Evolutionary conservation across 2,113 vertebrate genomes (phyloP), one percentile per base, ranked within the genome.

Genomic region (Lasiurus cinereus): DNA sequence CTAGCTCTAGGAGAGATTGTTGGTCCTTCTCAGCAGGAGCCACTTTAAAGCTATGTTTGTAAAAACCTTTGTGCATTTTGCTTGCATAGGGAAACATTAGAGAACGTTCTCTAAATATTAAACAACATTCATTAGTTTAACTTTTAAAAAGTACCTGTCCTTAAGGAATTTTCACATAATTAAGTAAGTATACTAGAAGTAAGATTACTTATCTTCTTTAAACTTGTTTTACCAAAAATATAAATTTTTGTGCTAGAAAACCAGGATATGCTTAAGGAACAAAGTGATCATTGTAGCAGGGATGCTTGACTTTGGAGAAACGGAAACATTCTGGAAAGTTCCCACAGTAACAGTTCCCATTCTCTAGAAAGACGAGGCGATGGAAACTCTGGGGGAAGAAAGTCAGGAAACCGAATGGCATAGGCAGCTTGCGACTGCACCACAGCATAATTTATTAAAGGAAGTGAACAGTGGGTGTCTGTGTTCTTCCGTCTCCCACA

Each of bases 111-210:
- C 22, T 39, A n/a, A 56, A 50, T 70, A 59, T 62, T 56, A 72
- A 70, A 39, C 29, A 83, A 52, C 93, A 39, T 46, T 84, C 52
- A 50, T 59, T 64, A 27, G 15, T 77, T 88, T 72, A 50, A 76
- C 69, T 91, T 59, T 80, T 50, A 3, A 24, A 66, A 93, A 86
- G 4, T 66, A 39, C 66, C 19, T 56, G 31, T 80, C 48, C n/a
- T 64, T 93, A 67, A 31, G 92, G 77, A 88, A 89, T 36, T 83
- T 90, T 94, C 31, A 46, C 80, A 6, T 70, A 88, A 77, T 62
- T 86, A 67, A 62, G 24, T 54, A 83, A 92, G 76, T 46, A 66
- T 9, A 70, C 50, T 56, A 12, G 5, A 33, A n/a, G 9, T 46
- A 90, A 91, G 62, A 67, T 24, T 69, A 78, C 67, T 87, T 91